phyloP scores from a whole-genome alignment of 2,888 invertebrate genomes.

The Dione juno region DNA sequence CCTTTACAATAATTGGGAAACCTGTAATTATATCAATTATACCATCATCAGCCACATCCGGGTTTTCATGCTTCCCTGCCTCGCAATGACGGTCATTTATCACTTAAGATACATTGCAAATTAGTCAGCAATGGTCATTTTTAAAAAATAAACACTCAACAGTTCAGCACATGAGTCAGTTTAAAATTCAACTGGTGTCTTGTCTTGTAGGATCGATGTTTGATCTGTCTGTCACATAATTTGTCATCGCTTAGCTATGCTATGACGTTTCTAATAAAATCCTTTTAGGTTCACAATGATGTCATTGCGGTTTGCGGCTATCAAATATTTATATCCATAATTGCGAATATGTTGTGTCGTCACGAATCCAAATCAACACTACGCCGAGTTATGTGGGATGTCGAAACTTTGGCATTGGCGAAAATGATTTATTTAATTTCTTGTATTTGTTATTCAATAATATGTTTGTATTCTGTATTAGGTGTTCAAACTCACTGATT shows the following conservation, averaged over 20 bases:
- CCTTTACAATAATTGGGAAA: conserved; percentile 20
- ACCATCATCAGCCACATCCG: conserved; percentile 35
- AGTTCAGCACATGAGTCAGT: conserved; percentile 49
- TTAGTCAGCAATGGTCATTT: conserved; percentile 48
- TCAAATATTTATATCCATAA: conserved; percentile 38
- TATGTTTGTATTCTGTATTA: background rate
- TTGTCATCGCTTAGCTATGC: conserved; percentile 65
- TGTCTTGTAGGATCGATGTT: conserved; percentile 33
- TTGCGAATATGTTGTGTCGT: conserved; percentile 36
- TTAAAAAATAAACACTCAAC: conserved; percentile 40
- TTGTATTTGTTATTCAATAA: background rate
- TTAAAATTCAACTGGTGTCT: conserved; percentile 22
- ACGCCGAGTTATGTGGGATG: conserved; percentile 32
- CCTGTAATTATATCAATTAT: conserved; percentile 29
- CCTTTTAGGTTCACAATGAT: conserved; percentile 58
- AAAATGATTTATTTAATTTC: conserved; percentile 6
- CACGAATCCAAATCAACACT: conserved; percentile 37
- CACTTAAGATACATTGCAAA: conserved; percentile 39
- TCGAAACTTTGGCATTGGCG: conserved; percentile 39
- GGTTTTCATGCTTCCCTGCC: conserved; percentile 25
- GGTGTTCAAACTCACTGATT: background rate
- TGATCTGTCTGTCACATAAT: conserved; percentile 45
- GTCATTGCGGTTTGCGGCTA: conserved; percentile 60
- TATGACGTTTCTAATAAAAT: conserved; percentile 60
- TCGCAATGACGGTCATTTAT: conserved; percentile 39